Percentiles rank a stretch among this genome's conserved stretches.
Conservation (phyloP, 2,888 invertebrate species). For the Cheilosia variabilis region DNA sequence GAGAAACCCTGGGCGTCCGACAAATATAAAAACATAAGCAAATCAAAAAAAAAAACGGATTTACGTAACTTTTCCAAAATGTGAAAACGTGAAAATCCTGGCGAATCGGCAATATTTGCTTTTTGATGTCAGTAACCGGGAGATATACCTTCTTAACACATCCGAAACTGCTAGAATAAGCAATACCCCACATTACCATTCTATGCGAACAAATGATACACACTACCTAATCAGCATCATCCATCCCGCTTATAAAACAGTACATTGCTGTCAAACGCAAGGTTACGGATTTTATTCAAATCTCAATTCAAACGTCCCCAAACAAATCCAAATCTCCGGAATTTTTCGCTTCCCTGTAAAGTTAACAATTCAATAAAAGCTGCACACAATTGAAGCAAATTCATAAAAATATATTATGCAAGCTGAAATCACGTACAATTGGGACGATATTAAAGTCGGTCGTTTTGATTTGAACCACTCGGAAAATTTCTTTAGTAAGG, state of each 20-base stretch:
- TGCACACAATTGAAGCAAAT: not conserved
- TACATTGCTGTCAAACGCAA: slow-evolving; percentile 35
- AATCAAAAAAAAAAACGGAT: no score
- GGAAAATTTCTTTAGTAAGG: slow-evolving; percentile 80
- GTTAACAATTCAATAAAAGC: not conserved
- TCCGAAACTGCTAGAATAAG: slow-evolving; percentile 33
- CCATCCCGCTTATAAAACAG: not conserved
- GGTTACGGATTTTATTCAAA: slow-evolving; percentile 59
- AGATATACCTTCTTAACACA: slow-evolving; percentile 4
- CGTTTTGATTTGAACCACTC: slow-evolving; percentile 79
- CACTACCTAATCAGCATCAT: slow-evolving; percentile 18
- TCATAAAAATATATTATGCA: slow-evolving; percentile 54
- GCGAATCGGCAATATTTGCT: no score
- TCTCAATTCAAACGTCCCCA: slow-evolving; percentile 54
- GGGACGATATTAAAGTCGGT: slow-evolving; percentile 81
- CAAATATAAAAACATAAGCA: no score
- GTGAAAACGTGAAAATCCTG: no score
- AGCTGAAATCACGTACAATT: slow-evolving; percentile 77
- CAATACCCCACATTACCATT: slow-evolving; percentile 10
- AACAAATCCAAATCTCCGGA: not conserved
- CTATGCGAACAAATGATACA: no score
- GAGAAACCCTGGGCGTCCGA: no score
- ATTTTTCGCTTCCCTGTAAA: not conserved
- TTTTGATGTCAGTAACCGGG: no score
- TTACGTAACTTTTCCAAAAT: no score